Conservation (phyloP, 1,140 invertebrate species). For the Neodiprion lecontei region DNA sequence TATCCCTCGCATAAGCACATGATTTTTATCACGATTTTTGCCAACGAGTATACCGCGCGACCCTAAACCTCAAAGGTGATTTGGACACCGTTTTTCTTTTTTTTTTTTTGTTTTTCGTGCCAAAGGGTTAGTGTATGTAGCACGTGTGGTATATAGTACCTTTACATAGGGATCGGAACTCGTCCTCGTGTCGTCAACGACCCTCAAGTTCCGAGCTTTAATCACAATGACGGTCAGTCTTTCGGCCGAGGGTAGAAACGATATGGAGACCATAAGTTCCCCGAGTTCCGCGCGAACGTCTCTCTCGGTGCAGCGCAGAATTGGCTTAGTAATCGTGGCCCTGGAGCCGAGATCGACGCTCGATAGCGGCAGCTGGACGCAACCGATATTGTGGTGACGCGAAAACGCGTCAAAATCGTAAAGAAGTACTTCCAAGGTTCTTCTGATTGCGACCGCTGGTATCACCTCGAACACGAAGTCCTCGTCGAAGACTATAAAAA, state of each 20-base stretch:
- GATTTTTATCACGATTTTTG: no score
- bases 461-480: slow-evolving; percentile 79
- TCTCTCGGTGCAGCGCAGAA: slow-evolving; percentile 42
- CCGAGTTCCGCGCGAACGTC: slow-evolving; percentile 61
- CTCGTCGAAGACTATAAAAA: slow-evolving; percentile 67
- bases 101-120: no score
- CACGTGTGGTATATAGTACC: slow-evolving; percentile 42
- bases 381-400: slow-evolving; percentile 66
- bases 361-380: slow-evolving; percentile 61
- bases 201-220: slow-evolving; percentile 78
- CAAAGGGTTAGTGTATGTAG: no score
- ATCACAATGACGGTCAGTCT: slow-evolving; percentile 82
- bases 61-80: no score
- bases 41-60: no score
- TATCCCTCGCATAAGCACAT: no score
- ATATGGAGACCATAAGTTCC: slow-evolving; percentile 84
- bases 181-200: slow-evolving; percentile 63
- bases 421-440: slow-evolving; percentile 63
- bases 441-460: slow-evolving; percentile 62
- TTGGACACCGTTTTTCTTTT: no score
- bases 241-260: slow-evolving; percentile 80
- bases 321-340: slow-evolving; percentile 35
- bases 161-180: slow-evolving; percentile 85
- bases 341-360: slow-evolving; percentile 54
- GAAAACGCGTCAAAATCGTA: slow-evolving; percentile 75